Evolutionary conservation across 2,113 vertebrate genomes (phyloP).

Genomic region (Carettochelys insculpta): DNA sequence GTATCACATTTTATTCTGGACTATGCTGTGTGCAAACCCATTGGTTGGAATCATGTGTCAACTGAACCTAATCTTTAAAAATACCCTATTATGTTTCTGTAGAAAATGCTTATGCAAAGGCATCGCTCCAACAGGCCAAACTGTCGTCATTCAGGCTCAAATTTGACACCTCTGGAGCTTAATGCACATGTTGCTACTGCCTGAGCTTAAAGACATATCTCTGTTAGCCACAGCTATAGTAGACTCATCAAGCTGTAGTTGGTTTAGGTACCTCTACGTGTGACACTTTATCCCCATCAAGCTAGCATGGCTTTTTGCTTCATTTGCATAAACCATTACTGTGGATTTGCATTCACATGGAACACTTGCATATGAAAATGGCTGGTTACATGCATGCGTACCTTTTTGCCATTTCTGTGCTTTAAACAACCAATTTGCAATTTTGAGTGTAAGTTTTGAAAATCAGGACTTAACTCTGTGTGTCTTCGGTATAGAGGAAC

Average conservation of each 20-base stretch:
- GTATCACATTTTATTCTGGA: not conserved
- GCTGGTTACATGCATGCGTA: not conserved
- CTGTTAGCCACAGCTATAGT: too few species aligned
- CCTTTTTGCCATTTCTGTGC: not conserved
- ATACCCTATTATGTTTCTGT: not conserved
- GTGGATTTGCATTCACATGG: not conserved
- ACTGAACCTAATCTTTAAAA: not conserved
- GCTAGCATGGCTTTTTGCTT: not conserved
- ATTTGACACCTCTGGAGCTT: not conserved
- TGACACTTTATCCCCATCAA: too few species aligned
- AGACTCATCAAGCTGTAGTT: too few species aligned
- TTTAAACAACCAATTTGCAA: not conserved
- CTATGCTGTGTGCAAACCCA: not conserved
- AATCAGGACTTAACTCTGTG: not conserved
- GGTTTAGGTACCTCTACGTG: too few species aligned
- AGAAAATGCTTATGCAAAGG: not conserved
- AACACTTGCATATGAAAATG: not conserved
- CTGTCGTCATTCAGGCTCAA: too few species aligned
- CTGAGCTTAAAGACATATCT: too few species aligned
- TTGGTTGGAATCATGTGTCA: constrained; percentile 1
- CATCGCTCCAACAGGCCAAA: too few species aligned
- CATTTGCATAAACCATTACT: not conserved
- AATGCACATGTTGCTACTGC: too few species aligned
- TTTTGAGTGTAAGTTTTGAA: not conserved
- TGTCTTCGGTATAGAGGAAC: not conserved